A percentile compares a stretch with the other conserved stretches of the same genome.
Conservation (phyloP, 2,888 invertebrate genomes). For the Drosophila ezoana region DNA sequence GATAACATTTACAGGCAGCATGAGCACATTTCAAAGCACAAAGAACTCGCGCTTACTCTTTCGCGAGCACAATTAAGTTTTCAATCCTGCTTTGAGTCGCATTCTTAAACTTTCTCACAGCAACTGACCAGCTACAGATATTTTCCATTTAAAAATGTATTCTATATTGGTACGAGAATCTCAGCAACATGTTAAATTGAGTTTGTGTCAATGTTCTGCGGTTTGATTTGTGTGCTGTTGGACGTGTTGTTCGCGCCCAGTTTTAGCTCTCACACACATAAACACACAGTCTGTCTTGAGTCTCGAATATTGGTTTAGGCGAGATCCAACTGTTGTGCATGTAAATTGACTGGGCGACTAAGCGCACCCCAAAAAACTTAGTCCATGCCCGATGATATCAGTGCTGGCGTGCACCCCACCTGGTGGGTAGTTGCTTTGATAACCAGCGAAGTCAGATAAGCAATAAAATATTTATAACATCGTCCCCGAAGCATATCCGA, state of each 20-base stretch:
- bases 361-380: constrained; percentile 44
- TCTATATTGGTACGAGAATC: background rate
- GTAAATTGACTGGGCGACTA: constrained; percentile 63
- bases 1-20: too few species aligned
- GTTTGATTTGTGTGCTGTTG: constrained; percentile 18
- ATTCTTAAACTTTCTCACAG: constrained; percentile 1
- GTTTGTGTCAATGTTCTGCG: constrained; percentile 43
- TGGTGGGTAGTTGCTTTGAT: constrained; percentile 57
- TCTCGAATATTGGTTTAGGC: constrained; percentile 62
- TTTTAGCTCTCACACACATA: constrained; percentile 12
- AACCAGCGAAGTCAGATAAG: constrained; percentile 64
- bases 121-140: background rate
- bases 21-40: too few species aligned
- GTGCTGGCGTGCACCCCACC: constrained; percentile 58
- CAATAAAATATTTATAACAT: constrained; percentile 70
- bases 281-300: constrained; percentile 13
- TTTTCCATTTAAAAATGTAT: background rate
- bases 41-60: background rate
- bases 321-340: constrained; percentile 52
- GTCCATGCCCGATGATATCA: constrained; percentile 61
- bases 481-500: constrained; percentile 48
- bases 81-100: background rate
- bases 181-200: background rate
- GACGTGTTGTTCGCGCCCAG: constrained; percentile 34
- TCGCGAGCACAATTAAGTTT: background rate